A percentile compares a stretch with the other conserved stretches of the same genome.
These are phyloP conservation scores for Stenodera caucasica DNA, from an alignment of 2,888 invertebrate genomes.

Conservation along the genomic window DNA sequence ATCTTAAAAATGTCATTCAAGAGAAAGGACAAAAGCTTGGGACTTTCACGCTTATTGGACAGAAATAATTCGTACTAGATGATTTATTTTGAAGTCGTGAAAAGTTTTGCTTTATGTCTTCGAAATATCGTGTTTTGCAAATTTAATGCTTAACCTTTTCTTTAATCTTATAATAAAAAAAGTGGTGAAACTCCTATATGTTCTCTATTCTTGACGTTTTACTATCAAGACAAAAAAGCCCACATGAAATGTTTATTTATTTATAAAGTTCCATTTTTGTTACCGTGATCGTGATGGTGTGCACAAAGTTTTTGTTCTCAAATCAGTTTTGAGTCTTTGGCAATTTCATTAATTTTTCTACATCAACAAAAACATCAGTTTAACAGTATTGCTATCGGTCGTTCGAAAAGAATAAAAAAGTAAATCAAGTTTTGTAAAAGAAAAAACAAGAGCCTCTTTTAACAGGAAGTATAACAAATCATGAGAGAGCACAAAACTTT, in stretches of 20 bases:
- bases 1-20: background rate
- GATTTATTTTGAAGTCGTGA: background rate
- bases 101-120: too few species aligned
- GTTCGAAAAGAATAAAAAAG: slow-evolving; percentile 15
- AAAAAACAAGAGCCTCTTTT: slow-evolving; percentile 10
- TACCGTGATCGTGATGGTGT: background rate
- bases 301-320: background rate
- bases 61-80: background rate
- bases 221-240: background rate
- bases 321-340: slow-evolving; percentile 6
- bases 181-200: background rate
- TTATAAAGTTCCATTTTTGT: background rate
- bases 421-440: slow-evolving; percentile 10
- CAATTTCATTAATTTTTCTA: slow-evolving; percentile 9
- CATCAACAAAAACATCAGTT: slow-evolving; percentile 8
- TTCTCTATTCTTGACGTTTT: background rate
- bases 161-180: background rate
- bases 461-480: slow-evolving; percentile 5
- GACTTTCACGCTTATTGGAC: background rate
- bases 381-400: slow-evolving; percentile 6
- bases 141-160: background rate
- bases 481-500: slow-evolving; percentile 14
- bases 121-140: background rate
- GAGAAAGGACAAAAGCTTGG: background rate
- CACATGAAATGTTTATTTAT: background rate